A percentile compares a stretch with the other conserved stretches of the same genome.
Conservation (phyloP, 1,140 invertebrate species). For the Heliconius hewitsoni region DNA sequence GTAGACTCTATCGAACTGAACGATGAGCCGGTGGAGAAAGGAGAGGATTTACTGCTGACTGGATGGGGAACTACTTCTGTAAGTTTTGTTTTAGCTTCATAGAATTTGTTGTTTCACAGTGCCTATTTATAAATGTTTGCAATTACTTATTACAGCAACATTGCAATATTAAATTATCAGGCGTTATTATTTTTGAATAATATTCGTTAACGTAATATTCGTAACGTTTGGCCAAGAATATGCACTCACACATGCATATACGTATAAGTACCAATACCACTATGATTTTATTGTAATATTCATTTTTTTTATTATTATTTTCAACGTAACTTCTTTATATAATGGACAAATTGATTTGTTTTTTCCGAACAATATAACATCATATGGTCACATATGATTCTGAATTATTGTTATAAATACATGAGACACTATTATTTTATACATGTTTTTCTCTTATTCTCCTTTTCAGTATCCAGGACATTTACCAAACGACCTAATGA, state of each 20-base stretch:
- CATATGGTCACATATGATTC: too few species aligned
- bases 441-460: constrained; percentile 5
- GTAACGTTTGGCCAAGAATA: too few species aligned
- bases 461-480: constrained; percentile 80
- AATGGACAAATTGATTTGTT: too few species aligned
- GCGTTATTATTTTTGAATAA: neutral
- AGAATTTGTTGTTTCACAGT: neutral
- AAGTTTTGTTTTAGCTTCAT: constrained; percentile 28
- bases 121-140: neutral
- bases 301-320: too few species aligned
- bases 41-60: constrained; percentile 63
- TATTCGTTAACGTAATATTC: too few species aligned
- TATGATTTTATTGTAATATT: too few species aligned
- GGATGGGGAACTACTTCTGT: constrained; percentile 77
- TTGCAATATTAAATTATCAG: constrained; percentile 12
- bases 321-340: too few species aligned
- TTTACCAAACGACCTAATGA: constrained; percentile 82
- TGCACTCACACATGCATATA: too few species aligned
- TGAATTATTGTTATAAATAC: too few species aligned
- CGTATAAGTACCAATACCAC: too few species aligned
- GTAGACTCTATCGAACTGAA: constrained; percentile 73
- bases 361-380: too few species aligned
- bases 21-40: constrained; percentile 65
- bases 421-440: too few species aligned
- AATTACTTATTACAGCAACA: neutral